Evolutionary conservation across 2,113 vertebrate species (phyloP), one percentile per base, ranked within the genome.

Genomic region (Otolemur garnettii): DNA sequence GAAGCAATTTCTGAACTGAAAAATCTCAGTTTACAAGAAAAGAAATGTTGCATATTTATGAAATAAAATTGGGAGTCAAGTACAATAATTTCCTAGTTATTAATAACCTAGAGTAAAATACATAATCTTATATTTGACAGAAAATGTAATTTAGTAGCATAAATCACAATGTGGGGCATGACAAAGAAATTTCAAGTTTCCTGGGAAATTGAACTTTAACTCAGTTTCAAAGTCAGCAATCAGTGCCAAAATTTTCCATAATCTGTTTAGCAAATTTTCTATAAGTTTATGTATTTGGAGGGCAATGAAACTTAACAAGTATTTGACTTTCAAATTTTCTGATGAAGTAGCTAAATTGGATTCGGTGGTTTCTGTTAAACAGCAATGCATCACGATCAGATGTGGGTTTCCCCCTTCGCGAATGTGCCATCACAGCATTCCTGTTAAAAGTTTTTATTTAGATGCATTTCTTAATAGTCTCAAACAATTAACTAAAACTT

Each of bases 11-110:
- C 60, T 57, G 66, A 50, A 26, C 87, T 96, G 75, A 91, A 22
- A 18, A 69, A 91, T 66, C 72, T 72, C 84, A 95, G 53, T 97
- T 92, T 90, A 95, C 0, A 1, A 94, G 93, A 95, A 97, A 96
- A 72, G 24, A 93, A 94, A 90, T 92, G 22, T 94, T 96, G 59
- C 78, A 97, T 97, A 96, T 98, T 98, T 97, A 98, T 45, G 72
- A 94, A 94, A 87, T 96, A 95, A 97, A 66, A 93, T 97, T 95
- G 89, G 35, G 87, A 87, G 77, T 59, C 24, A 88, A 87, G 9
- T 21, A 3, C 33, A n/a, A n/a, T 96, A 96, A 84, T 18, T 50
- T 93, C 78, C 50, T 83, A 91, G 90, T 75, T 69, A 87, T 79
- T 45, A 87, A 91, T 78, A 92, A 71, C 12, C 53, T 30, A 1